Conservation (phyloP, 2,113 vertebrate genomes). For the Abramis brama region DNA sequence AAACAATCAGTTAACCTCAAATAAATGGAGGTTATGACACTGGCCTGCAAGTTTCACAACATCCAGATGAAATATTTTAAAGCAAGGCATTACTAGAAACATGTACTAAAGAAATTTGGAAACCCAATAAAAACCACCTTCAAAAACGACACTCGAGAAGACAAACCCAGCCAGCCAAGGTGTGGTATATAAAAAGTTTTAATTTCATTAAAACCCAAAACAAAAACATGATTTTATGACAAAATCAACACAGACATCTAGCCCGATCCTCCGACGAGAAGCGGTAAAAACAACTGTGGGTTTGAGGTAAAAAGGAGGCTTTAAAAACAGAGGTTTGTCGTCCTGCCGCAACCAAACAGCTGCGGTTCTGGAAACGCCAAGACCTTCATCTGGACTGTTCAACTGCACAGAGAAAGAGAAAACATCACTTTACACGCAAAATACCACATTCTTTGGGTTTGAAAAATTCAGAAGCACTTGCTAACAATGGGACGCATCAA, state of each 20-base stretch:
- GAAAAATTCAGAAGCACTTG: not conserved
- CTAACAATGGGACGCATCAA: not conserved
- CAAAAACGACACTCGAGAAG: not conserved
- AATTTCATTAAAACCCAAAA: constrained; percentile 68
- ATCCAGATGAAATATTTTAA: not conserved
- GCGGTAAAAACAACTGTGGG: constrained; percentile 66
- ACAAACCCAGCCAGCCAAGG: not conserved
- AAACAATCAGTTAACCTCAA: not conserved
- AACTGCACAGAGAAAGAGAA: constrained; percentile 63
- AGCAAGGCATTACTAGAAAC: not conserved
- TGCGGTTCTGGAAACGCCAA: constrained; percentile 35
- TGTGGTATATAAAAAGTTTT: constrained; percentile 78
- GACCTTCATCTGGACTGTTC: constrained; percentile 81
- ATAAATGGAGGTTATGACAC: not conserved
- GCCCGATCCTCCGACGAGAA: constrained; percentile 37
- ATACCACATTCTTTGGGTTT: not conserved
- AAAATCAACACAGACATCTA: constrained; percentile 27
- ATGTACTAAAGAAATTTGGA: not conserved
- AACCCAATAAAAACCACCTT: not conserved
- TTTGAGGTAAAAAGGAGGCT: constrained; percentile 50
- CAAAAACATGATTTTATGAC: constrained; percentile 69
- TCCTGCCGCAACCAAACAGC: constrained; percentile 20
- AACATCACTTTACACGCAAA: not conserved
- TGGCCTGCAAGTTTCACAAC: not conserved
- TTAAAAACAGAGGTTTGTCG: constrained; percentile 51